A percentile compares a stretch with the other conserved stretches of the same genome.
Evolutionary conservation across 2,888 invertebrate genomes (phyloP).

Genomic region (Cheilosia variabilis): DNA sequence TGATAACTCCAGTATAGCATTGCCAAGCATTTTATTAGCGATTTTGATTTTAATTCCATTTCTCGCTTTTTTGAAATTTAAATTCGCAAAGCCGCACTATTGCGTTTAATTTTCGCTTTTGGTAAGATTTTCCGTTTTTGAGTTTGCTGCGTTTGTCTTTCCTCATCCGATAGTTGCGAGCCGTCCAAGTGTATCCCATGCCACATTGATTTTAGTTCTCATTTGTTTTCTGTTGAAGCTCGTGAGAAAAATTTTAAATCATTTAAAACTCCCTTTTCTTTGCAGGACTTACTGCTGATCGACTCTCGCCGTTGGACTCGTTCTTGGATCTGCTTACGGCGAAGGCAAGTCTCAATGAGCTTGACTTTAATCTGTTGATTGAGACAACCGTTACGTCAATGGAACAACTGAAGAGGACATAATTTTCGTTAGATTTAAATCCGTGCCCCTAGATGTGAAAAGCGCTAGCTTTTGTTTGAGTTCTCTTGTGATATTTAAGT

Average conservation of each 20-base stretch:
- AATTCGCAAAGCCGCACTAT: conserved; percentile 11
- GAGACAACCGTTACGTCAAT: conserved; percentile 88
- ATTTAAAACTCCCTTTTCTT: conserved; percentile 34
- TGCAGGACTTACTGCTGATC: conserved; percentile 90
- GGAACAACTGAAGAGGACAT: conserved; percentile 78
- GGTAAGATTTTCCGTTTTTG: conserved; percentile 51
- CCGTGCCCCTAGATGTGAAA: not conserved
- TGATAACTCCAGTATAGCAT: conserved; percentile 17
- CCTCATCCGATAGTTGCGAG: not conserved
- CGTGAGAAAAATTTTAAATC: not conserved
- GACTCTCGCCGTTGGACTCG: conserved; percentile 91
- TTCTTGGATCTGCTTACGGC: conserved; percentile 93
- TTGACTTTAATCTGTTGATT: conserved; percentile 93
- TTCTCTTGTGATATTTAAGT: conserved; percentile 60
- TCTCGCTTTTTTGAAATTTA: conserved; percentile 50
- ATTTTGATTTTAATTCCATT: conserved; percentile 58
- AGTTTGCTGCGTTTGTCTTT: conserved; percentile 17
- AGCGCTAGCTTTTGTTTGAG: conserved; percentile 27
- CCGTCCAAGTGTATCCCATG: conserved; percentile 3
- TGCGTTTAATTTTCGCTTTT: conserved; percentile 26
- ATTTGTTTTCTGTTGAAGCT: conserved; percentile 8
- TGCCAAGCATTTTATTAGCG: conserved; percentile 37
- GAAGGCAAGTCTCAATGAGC: conserved; percentile 92
- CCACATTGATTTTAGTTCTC: not conserved
- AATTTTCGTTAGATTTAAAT: conserved; percentile 7